Base-by-base conservation (phyloP, 1,140 invertebrate genomes). In the Portunus trituberculatus region DNA sequence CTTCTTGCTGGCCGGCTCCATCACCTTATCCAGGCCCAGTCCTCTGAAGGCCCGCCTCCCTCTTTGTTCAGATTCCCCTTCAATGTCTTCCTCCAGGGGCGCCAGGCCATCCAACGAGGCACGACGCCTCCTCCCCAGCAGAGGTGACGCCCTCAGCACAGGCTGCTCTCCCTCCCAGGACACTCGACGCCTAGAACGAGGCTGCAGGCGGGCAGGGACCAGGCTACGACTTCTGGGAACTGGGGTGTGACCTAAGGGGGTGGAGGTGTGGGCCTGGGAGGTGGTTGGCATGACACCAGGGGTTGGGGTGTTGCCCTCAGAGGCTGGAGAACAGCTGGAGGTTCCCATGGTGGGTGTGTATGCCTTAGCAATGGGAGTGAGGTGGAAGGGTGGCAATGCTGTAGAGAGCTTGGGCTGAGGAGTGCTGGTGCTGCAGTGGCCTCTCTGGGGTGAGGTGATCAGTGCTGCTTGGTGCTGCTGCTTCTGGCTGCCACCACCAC, bases 401-500 rank as follows among this genome's bases (percentile, higher is more conserved):
- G 20, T 20, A 16, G 20, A 20, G 10, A 82, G 92, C 39, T 92
- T 91, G 31, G 91, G 91, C 10, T 89, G 94, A 6, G 94, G 94
- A 32, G 94, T 95, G 48, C 94, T 95, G 10, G 94, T 95, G 46
- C 32, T 92, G 8, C 76, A 39, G 76, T 46, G 89, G 89, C 45
- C 45, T 4, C 67, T n/a, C 67, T 20, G 20, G 67, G 89, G 89
- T 45, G 89, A 91, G 89, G 28, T 48, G 28, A 45, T 48, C 20
- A 14, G 89, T 48, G 45, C 52, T 48, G 67, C 20, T 76, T 90
- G 88, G 31, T 48, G 88, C 12, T 90, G 88, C 16, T 90, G 88
- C 8, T 46, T n/a, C 32, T 8, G 14, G 48, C 45, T 39, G 20
- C 59, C 32, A 14, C 90, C 32, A 16, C 20, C 25, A 14, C n/a